These are phyloP conservation scores for Argyrosomus japonicus DNA, from an alignment of 2,113 vertebrate genomes.

Conservation along the genomic window DNA sequence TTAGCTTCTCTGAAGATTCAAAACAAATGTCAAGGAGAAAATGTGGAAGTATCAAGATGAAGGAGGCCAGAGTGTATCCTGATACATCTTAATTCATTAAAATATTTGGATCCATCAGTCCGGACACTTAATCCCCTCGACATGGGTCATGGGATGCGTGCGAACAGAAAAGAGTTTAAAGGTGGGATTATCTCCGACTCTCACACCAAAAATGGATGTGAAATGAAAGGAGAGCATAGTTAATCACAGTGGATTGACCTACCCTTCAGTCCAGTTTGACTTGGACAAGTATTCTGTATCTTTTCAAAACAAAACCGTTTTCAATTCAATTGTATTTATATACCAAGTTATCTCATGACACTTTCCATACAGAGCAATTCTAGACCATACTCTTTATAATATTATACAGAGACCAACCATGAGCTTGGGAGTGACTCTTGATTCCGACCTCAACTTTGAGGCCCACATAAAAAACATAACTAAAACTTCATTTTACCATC, in stretches of 20 bases:
- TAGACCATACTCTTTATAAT: no score
- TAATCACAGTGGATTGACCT: background rate
- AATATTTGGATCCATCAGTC: slow-evolving; percentile 44
- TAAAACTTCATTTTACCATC: no score
- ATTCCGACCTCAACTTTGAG: no score
- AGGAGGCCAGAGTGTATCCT: slow-evolving; percentile 16
- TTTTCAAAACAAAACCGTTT: background rate
- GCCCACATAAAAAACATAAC: no score
- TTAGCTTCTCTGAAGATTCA: slow-evolving; percentile 20
- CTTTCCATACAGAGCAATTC: no score
- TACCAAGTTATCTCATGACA: no score
- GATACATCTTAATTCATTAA: slow-evolving; percentile 27
- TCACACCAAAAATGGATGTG: slow-evolving; percentile 47
- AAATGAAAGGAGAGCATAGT: background rate
- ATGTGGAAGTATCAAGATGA: slow-evolving; percentile 26
- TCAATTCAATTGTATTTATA: no score
- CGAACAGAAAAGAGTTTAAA: slow-evolving; percentile 22
- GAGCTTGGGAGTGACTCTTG: no score
- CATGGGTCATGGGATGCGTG: slow-evolving; percentile 1
- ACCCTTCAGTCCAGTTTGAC: background rate
- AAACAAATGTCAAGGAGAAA: slow-evolving; percentile 44
- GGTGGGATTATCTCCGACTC: slow-evolving; percentile 10
- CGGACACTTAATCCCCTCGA: slow-evolving; percentile 29
- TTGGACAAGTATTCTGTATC: background rate
- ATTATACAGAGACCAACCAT: no score